These are phyloP conservation scores for Erebia palarica DNA, from an alignment of 2,888 invertebrate genomes.

Conservation along the genomic window DNA sequence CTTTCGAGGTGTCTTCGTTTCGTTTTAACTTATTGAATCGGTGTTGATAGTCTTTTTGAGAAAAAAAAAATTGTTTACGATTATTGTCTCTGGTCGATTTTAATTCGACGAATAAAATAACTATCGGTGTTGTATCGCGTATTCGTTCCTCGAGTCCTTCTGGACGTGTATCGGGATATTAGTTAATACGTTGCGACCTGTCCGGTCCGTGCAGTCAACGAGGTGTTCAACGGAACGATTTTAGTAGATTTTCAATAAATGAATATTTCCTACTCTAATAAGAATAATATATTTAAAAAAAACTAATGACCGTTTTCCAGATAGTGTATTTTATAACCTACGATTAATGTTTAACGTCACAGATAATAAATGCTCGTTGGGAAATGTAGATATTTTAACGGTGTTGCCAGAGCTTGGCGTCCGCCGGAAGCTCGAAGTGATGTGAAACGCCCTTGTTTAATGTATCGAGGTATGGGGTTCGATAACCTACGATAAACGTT, in stretches of 20 bases:
- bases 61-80: slow-evolving; percentile 6
- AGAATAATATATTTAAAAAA: slow-evolving; percentile 6
- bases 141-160: slow-evolving; percentile 19
- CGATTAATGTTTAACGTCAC: slow-evolving; percentile 28
- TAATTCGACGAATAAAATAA: slow-evolving; percentile 18
- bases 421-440: background rate
- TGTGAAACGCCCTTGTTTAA: slow-evolving; percentile 17
- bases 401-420: slow-evolving; percentile 10
- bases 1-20: slow-evolving; percentile 20
- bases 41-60: slow-evolving; percentile 21
- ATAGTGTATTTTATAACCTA: slow-evolving; percentile 30
- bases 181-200: background rate
- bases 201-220: slow-evolving; percentile 2
- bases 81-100: slow-evolving; percentile 13
- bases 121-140: slow-evolving; percentile 23
- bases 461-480: background rate
- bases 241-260: slow-evolving; percentile 17
- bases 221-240: slow-evolving; percentile 15
- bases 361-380: slow-evolving; percentile 18
- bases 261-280: slow-evolving; percentile 26
- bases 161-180: background rate
- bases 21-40: slow-evolving; percentile 21
- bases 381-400: slow-evolving; percentile 19
- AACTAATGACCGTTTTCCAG: slow-evolving; percentile 30
- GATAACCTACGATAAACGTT: slow-evolving; percentile 28